Evolutionary conservation across 2,888 invertebrate genomes (phyloP).

Genomic region (Neoitamus cyanurus): DNA sequence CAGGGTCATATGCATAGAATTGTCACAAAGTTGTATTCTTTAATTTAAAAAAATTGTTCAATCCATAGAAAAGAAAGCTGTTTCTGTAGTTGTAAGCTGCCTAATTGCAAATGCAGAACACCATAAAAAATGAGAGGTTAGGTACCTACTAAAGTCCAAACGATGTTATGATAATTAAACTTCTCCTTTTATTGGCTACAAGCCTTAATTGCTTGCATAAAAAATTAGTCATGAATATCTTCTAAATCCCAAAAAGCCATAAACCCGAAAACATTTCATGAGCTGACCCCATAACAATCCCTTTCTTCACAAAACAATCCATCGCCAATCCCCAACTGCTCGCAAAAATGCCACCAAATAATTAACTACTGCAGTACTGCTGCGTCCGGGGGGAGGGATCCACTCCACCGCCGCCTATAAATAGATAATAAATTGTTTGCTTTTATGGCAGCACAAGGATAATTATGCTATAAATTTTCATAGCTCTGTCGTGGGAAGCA

Average conservation of each 20-base stretch:
- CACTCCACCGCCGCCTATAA: neutral
- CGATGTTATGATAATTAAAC: neutral
- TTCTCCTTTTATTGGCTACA: neutral
- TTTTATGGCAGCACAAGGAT: conserved; percentile 11
- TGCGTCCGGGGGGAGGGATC: neutral
- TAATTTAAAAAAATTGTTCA: no score
- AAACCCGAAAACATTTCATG: neutral
- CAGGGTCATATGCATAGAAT: no score
- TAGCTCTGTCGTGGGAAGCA: neutral
- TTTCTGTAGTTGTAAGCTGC: neutral
- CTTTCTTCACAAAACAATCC: neutral
- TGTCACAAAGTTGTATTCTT: no score
- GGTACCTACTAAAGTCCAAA: neutral
- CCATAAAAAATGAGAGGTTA: no score
- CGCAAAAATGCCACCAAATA: neutral
- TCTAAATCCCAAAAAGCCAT: neutral
- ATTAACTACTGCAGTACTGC: neutral
- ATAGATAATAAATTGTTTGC: conserved; percentile 26
- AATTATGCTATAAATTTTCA: conserved; percentile 26
- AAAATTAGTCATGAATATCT: neutral
- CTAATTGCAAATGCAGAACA: no score
- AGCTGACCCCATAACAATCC: neutral
- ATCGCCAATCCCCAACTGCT: neutral
- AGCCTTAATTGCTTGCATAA: neutral
- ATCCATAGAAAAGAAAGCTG: no score